These are phyloP conservation scores for Palythoa caribaeorum DNA, from an alignment of 92 coral and sea anemone genomes.

Conservation along the genomic window DNA sequence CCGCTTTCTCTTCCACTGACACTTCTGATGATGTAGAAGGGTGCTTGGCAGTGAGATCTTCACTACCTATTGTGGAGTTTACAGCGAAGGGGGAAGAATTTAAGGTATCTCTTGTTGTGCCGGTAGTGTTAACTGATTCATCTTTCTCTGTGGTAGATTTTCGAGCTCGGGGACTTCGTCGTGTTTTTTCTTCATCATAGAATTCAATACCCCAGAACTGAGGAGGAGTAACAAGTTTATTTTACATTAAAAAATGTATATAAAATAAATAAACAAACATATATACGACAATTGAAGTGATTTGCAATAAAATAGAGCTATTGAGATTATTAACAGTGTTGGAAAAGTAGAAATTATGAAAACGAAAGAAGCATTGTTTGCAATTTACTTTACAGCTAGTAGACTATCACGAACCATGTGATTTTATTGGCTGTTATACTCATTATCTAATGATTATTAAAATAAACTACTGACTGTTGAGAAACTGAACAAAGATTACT, in stretches of 20 bases:
- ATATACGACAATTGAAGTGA: neutral
- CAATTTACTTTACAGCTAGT: too few species aligned
- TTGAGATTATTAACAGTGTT: too few species aligned
- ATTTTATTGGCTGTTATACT: too few species aligned
- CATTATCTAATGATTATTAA: too few species aligned
- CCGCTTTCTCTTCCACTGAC: neutral
- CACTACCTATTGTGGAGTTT: neutral
- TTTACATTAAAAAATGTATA: too few species aligned
- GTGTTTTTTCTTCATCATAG: constrained; percentile 73
- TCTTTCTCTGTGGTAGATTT: constrained; percentile 1
- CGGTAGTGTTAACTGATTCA: neutral
- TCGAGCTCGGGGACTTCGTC: constrained; percentile 15
- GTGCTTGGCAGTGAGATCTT: neutral
- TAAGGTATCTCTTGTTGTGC: neutral
- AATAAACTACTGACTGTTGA: too few species aligned
- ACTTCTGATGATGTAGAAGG: neutral
- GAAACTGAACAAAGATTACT: too few species aligned
- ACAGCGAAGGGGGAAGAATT: neutral
- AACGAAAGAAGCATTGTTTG: too few species aligned
- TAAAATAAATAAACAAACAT: too few species aligned
- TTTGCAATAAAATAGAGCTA: too few species aligned
- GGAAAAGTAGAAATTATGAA: too few species aligned
- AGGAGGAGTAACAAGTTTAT: neutral
- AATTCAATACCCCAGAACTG: constrained; percentile 97
- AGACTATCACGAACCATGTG: too few species aligned